Base-by-base conservation (phyloP, 2,113 vertebrate genomes). In the Petrocephalus microphthalmus region DNA sequence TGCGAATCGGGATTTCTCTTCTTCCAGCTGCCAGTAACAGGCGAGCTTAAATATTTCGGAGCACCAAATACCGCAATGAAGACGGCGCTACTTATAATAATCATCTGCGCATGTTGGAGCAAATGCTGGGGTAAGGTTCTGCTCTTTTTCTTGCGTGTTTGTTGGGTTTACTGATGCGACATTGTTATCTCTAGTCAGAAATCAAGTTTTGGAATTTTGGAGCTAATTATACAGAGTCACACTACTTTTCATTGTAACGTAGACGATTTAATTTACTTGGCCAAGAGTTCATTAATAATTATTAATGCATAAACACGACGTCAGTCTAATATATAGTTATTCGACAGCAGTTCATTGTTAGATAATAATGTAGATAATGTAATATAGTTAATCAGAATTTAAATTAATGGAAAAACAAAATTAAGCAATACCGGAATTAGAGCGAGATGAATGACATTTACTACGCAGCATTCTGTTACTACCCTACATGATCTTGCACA, bases 121-220 rank as follows among this genome's bases (percentile, higher is more conserved):
- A 89, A 49, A 74, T 52, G 81, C 33, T 90, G 51, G 49, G 91
- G 92, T 92, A 90, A 90, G 92, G 89, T 29, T 3, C 0, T 22
- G 29, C 22, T 78, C 1, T 33, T 33, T 64, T 5, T 86, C 57
- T 51, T 64, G 37, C 22, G 29, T 60, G 33, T 42, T 78, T 78
- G 33, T 42, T 7, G 71, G 33, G 17, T 19, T 78, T 78, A 37
- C 33, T 78, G 71, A 78, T 78, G 13, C 71, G 11, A 2, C 17
- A 17, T 33, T 37, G 1, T 71, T 71, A 71, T 13, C 67, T 33
- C n/a, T 71, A 33, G 64, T 71, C 29, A 25, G 64, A 33, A 33
- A 71, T 71, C 33, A 37, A 33, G 25, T 42, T 74, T 33, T 74
- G 67, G 25, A 37, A 74, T 17, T 74, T 42, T 37, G 15, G 33